These are phyloP conservation scores for Sebastes melanostomus DNA, from an alignment of 2,797 vertebrate genomes.

Conservation along the genomic window DNA sequence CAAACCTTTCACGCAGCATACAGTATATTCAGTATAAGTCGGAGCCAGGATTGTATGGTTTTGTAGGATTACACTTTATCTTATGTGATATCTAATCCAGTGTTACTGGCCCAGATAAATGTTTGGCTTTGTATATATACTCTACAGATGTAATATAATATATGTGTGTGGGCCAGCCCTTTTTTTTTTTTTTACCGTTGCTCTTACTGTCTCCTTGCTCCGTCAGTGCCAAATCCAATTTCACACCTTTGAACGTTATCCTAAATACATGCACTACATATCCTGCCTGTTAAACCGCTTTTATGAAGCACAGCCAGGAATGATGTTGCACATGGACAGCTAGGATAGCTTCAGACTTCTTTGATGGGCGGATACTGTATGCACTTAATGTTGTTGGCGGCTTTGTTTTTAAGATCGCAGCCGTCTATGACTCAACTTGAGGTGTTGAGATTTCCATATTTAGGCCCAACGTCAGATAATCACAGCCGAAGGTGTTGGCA, in stretches of 20 bases:
- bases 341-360: constrained; percentile 13
- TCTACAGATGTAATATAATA: constrained; percentile 17
- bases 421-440: not conserved
- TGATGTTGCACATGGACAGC: constrained; percentile 29
- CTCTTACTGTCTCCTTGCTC: constrained; percentile 49
- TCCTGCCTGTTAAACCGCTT: constrained; percentile 47
- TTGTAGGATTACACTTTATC: not conserved
- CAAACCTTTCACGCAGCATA: not conserved
- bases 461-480: not conserved
- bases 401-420: not conserved
- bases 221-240: constrained; percentile 70
- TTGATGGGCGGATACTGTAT: constrained; percentile 10
- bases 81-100: not conserved
- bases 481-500: constrained; percentile 4
- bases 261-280: constrained; percentile 63
- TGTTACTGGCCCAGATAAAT: constrained; percentile 3
- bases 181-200: constrained; percentile 21
- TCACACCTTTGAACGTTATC: constrained; percentile 75
- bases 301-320: constrained; percentile 54
- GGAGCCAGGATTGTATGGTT: not conserved
- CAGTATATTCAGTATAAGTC: not conserved
- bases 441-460: not conserved
- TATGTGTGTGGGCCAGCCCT: constrained; percentile 19
- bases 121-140: not conserved
- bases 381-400: not conserved